Evolutionary conservation across 2,113 vertebrate genomes (phyloP), one percentile per base, ranked within the genome.

Genomic region (Chascanopsetta lugubris): DNA sequence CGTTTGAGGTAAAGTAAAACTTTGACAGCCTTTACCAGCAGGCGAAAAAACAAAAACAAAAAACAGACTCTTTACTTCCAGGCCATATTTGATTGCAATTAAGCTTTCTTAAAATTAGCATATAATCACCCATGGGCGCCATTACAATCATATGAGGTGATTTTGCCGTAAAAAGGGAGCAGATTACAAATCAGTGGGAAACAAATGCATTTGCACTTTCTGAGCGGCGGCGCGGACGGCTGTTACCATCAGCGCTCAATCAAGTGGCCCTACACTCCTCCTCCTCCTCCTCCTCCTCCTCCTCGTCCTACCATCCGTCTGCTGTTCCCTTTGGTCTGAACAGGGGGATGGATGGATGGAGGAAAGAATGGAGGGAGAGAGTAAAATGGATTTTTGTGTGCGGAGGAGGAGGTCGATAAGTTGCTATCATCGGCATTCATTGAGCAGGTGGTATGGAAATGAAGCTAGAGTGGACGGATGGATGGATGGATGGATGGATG

Each of bases 391-490:
- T 71, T 71, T 47, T 61, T 62, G 29, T n/a, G 60, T 70, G 59
- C 71, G 71, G 72, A 82, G 82, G 80, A 85, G 85, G 78, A 42
- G 69, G 83, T 87, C 79, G 79, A 88, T 85, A 74, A 79, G 77
- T 77, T 81, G 80, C 88, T 85, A 89, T 87, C 79, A 80, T 83
- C 79, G 80, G 75, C 84, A 86, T 83, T 83, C 77, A 87, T 87
- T 84, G 83, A 69, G 58, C 72, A 80, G 76, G 79, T 57, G 69
- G 65, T 62, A 87, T 85, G 79, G 79, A 88, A 87, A 89, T 82
- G 30, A 75, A n/a, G n/a, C n/a, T n/a, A n/a, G n/a, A 61, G 46
- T n/a, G 11, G 36, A 26, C 34, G 65, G 32, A 56, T 25, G 13
- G 45, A 51, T 22, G 8, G 22, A 47, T 51, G 15, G 49, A 57